A percentile compares a stretch with the other conserved stretches of the same genome.
Conservation (phyloP, 2,888 invertebrate species). For the Dryobotodes eremita region DNA sequence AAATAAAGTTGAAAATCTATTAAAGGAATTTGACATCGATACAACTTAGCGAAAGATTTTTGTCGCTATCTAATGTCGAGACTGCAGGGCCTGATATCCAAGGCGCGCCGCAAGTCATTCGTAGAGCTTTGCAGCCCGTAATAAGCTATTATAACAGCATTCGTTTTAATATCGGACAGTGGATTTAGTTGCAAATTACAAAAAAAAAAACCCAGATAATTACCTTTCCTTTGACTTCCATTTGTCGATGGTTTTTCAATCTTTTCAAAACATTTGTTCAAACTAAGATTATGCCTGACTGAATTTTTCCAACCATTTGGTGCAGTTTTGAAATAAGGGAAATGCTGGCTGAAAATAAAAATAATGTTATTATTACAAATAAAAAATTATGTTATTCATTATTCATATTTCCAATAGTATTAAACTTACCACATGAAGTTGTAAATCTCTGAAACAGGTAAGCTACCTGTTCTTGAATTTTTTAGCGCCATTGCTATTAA, state of each 20-base stretch:
- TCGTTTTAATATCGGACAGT: not conserved
- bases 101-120: not conserved
- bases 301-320: constrained; percentile 99
- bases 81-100: not conserved
- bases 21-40: too few species aligned
- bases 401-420: constrained; percentile 19
- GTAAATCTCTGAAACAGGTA: constrained; percentile 99
- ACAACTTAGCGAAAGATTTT: too few species aligned
- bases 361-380: constrained; percentile 4
- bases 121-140: not conserved
- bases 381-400: not conserved
- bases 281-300: constrained; percentile 98
- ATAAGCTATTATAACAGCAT: not conserved
- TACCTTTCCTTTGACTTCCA: constrained; percentile 95
- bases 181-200: not conserved
- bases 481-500: constrained; percentile 99
- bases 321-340: constrained; percentile 99
- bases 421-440: constrained; percentile 98
- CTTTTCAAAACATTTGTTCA: constrained; percentile 99
- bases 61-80: too few species aligned
- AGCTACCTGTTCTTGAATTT: constrained; percentile 97
- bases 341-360: constrained; percentile 95
- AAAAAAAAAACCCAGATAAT: not conserved
- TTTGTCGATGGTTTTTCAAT: constrained; percentile 98
- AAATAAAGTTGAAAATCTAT: too few species aligned